Evolutionary conservation across 2,797 vertebrate species (phyloP), one percentile per base, ranked within the genome.

Genomic region (Esox lucius): DNA sequence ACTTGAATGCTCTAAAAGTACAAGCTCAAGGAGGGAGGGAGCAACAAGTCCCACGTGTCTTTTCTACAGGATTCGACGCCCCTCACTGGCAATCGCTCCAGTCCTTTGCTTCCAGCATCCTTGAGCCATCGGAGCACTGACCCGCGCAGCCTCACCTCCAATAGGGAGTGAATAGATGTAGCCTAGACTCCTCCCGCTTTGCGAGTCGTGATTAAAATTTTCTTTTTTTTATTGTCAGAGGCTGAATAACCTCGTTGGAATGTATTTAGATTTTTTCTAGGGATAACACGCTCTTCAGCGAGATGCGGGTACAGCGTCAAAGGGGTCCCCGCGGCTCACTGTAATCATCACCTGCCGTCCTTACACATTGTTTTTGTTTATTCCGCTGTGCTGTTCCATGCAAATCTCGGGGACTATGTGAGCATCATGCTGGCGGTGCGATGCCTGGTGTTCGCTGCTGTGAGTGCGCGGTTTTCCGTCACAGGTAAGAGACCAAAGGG

Each of bases 381-480:
- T 86, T 65, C 84, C 82, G 81, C 88, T 83, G 86, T 81, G 84
- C 80, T 22, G 84, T 82, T 86, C 77, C 78, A 82, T 76, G 83
- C 86, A 85, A 59, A 87, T 73, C 89, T 77, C 77, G 53, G 89
- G 90, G 95, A 93, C 89, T 94, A 96, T 96, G 96, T 88, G 91
- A 94, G 91, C 94, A 93, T 85, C 93, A 97, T 96, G 96, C 94
- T 92, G 85, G 90, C 91, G 83, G 92, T 94, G 93, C 93, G 90
- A 90, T 94, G 93, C 89, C 93, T 96, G 95, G 92, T 96, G 91
- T 92, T 95, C 88, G 95, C 94, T 87, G 94, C 94, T 85, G 91
- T 92, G 80, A 91, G 90, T 83, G 90, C 89, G 78, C 91, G 92
- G 78, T 89, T 93, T 81, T 84, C 93, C 81, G 81, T 88, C 84